Base-by-base conservation (phyloP, 2,888 invertebrate genomes). In the Reticulitermes lucifugus region DNA sequence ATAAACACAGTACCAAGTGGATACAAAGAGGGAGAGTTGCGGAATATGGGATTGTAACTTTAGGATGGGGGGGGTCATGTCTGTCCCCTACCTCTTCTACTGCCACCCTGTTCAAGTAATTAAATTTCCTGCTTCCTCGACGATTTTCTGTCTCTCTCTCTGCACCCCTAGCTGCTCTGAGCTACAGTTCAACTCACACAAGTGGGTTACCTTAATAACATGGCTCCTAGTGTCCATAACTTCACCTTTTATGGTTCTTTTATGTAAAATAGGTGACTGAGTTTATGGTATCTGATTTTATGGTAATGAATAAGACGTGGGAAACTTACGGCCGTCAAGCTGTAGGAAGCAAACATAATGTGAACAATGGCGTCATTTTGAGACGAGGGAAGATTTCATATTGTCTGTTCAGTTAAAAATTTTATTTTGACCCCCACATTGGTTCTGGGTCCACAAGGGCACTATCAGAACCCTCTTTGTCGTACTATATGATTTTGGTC, bases 171-270 rank as follows among this genome's bases (percentile, higher is more conserved):
- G 55, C 18, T 14, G 25, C 65, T 5, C n/a, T 3, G 25, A 65
- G 65, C n/a, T 65, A n/a, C 65, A 25, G 25, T 25, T 18, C 55
- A 55, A 18, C 5, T 18, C 55, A 55, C 18, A 18, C 65, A 65
- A 25, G 65, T 65, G 65, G 18, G 25, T 65, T 65, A 25, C 65
- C 65, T n/a, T 65, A 25, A 65, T 5, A 65, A 65, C 7, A n/a
- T 6, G 14, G 65, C 10, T n/a, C 25, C 65, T 14, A 65, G 25
- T 65, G 65, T 25, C 65, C 65, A 65, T 65, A n/a, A 65, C 65
- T 65, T 65, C n/a, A n/a, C 65, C 65, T 65, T 65, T 65, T 65
- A 65, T 65, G 65, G 25, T n/a, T 9, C 65, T 65, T 65, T 65
- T 65, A 65, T 65, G 65, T 25, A 65, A 65, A 65, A 65, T n/a